Evolutionary conservation across 2,113 vertebrate genomes (phyloP).

Genomic region (Oreochromis tanganicae): DNA sequence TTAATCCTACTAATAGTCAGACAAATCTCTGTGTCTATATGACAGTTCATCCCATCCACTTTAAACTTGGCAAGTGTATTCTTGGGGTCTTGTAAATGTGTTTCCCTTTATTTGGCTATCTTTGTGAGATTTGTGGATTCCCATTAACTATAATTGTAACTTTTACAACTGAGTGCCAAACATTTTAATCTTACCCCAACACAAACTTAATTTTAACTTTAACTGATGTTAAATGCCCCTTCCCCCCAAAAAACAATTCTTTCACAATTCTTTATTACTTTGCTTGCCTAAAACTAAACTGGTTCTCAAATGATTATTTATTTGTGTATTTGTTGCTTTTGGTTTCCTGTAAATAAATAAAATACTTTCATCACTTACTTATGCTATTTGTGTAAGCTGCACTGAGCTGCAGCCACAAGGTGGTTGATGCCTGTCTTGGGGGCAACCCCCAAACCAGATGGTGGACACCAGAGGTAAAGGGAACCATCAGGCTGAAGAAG

Average conservation of each 20-base stretch:
- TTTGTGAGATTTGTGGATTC: neutral
- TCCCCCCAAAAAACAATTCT: neutral
- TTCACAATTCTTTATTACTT: neutral
- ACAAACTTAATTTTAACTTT: neutral
- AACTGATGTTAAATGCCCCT: neutral
- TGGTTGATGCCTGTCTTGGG: neutral
- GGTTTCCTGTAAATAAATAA: neutral
- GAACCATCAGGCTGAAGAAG: neutral
- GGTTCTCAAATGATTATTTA: neutral
- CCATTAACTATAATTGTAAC: neutral
- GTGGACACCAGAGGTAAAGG: neutral
- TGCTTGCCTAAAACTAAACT: neutral
- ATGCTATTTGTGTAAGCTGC: neutral
- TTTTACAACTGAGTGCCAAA: neutral
- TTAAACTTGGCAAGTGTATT: neutral
- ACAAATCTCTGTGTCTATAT: neutral
- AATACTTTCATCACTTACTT: neutral
- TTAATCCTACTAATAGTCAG: neutral
- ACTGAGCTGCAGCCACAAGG: neutral
- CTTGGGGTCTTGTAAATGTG: neutral
- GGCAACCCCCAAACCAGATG: neutral
- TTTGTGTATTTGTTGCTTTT: neutral
- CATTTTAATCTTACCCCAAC: neutral
- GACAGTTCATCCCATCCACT: neutral
- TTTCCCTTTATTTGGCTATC: neutral